These are phyloP conservation scores for Vipera latastei DNA, from an alignment of 2,797 vertebrate genomes.

Conservation along the genomic window DNA sequence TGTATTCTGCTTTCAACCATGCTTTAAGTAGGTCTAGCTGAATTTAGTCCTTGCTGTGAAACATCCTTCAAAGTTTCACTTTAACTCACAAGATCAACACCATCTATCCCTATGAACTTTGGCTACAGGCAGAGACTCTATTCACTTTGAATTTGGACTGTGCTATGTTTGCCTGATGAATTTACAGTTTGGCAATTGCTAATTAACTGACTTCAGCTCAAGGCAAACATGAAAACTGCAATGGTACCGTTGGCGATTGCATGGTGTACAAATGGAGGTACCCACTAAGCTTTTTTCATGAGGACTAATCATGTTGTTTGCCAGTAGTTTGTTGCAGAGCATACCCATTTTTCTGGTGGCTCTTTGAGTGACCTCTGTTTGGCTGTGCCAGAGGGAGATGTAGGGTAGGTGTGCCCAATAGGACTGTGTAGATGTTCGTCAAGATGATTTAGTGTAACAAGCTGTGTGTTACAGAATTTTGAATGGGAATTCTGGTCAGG, in stretches of 20 bases:
- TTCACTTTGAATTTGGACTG: background rate
- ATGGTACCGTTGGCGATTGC: background rate
- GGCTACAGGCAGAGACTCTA: background rate
- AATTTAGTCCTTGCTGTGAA: background rate
- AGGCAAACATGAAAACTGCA: background rate
- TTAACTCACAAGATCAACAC: background rate
- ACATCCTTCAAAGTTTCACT: background rate
- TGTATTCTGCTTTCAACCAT: background rate
- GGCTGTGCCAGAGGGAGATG: background rate
- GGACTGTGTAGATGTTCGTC: background rate
- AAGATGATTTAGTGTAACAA: background rate
- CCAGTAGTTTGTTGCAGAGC: background rate
- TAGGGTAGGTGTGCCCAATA: background rate
- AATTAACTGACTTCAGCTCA: background rate
- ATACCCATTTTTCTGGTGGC: background rate
- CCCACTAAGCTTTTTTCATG: background rate
- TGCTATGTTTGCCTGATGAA: background rate
- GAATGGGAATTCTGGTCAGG: background rate
- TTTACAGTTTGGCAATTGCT: background rate
- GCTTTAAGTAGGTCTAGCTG: background rate
- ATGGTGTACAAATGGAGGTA: background rate
- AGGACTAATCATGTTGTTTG: background rate
- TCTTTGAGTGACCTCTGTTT: background rate
- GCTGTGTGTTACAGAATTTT: background rate
- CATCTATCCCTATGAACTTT: background rate